phyloP scores from a whole-genome alignment of 2,888 invertebrate species.

The Caenorhabditis imperialis region DNA sequence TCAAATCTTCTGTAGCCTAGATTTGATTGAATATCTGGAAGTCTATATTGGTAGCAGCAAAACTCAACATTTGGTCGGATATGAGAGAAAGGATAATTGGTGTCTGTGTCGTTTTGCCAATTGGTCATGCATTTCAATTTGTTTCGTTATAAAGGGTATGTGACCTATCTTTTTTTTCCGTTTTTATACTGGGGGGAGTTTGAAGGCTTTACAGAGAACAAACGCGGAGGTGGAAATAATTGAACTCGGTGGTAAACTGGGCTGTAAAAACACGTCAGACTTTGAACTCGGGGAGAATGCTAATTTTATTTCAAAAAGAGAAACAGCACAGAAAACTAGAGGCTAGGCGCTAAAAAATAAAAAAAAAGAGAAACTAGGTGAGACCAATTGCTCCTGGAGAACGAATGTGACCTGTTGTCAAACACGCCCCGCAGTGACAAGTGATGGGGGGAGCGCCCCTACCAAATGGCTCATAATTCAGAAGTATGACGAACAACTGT shows the following conservation, averaged over 20 bases:
- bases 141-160: background rate
- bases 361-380: constrained; percentile 17
- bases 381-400: constrained; percentile 22
- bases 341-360: background rate
- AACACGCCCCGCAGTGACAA: constrained; percentile 33
- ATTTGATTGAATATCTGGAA: no score
- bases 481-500: constrained; percentile 51
- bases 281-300: no score
- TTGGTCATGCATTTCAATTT: constrained; percentile 42
- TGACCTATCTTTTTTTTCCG: no score
- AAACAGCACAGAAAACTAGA: constrained; percentile 12
- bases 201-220: no score
- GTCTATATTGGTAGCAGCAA: no score
- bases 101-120: constrained; percentile 10
- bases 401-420: constrained; percentile 45
- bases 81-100: constrained; percentile 37
- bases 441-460: constrained; percentile 30
- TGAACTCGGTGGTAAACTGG: no score
- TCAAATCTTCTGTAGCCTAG: no score
- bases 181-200: no score
- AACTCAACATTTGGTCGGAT: no score
- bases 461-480: constrained; percentile 45
- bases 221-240: no score
- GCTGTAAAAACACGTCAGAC: no score
- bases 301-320: constrained; percentile 8